Evolutionary conservation across 2,113 vertebrate species (phyloP).

Genomic region (Hemicordylus capensis): DNA sequence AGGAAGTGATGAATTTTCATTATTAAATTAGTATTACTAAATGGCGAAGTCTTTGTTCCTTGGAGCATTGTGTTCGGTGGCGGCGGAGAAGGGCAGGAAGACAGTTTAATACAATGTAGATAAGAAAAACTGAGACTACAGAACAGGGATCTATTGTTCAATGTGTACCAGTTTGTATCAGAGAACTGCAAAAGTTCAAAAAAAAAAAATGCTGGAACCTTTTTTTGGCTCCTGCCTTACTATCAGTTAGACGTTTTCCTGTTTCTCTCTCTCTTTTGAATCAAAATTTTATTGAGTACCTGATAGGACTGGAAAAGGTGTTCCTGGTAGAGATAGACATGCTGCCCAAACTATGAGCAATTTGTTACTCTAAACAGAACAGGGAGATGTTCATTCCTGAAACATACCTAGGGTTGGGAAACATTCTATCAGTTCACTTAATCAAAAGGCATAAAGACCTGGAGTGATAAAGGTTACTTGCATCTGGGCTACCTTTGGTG

Average conservation of each 20-base stretch:
- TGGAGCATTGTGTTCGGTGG: neutral
- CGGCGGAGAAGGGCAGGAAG: neutral
- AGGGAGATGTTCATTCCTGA: neutral
- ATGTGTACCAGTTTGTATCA: neutral
- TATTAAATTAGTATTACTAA: neutral
- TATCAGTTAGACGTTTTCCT: neutral
- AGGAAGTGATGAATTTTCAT: neutral
- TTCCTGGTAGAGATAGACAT: neutral
- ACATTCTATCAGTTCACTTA: neutral
- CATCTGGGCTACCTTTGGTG: neutral
- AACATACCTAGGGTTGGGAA: neutral
- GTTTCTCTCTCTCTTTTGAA: neutral
- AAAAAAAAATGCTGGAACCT: too few relatives aligned
- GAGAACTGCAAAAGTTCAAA: too few relatives aligned
- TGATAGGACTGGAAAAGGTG: neutral
- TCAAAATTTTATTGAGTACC: neutral
- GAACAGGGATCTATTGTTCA: neutral
- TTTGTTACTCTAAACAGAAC: neutral
- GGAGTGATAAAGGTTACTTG: neutral
- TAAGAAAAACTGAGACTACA: constrained; percentile 4
- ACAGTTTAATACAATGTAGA: constrained; percentile 1
- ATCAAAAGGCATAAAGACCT: neutral
- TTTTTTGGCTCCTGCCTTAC: accelerated
- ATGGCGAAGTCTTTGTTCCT: neutral
- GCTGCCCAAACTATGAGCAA: neutral